These are phyloP conservation scores for Spodoptera exigua DNA, from an alignment of 2,888 invertebrate genomes.

Conservation along the genomic window DNA sequence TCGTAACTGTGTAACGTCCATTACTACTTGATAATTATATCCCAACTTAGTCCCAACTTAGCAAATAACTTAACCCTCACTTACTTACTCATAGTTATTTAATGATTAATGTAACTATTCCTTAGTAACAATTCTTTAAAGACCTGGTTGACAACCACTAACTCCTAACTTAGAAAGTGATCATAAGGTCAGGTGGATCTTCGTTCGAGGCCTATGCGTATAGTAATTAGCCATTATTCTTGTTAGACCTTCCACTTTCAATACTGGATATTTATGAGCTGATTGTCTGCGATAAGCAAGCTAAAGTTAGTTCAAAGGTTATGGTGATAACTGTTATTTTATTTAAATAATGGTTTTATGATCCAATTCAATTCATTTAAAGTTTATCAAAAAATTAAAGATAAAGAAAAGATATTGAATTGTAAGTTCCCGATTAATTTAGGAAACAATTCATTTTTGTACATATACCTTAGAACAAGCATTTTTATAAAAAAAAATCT, in stretches of 20 bases:
- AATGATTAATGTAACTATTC: too few species aligned
- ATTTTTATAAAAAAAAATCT: too few species aligned
- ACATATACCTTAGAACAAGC: too few species aligned
- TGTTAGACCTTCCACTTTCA: constrained; percentile 46
- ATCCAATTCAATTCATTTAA: neutral
- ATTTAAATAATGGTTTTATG: neutral
- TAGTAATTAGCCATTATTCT: constrained; percentile 56
- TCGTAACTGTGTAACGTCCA: too few species aligned
- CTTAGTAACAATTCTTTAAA: too few species aligned
- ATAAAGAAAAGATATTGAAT: too few species aligned
- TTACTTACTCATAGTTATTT: too few species aligned
- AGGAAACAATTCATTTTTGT: too few species aligned
- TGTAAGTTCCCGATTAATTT: too few species aligned
- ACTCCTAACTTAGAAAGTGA: constrained; percentile 69
- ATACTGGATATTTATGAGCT: constrained; percentile 26
- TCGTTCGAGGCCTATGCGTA: constrained; percentile 52
- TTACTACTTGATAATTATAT: neutral
- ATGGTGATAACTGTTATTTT: constrained; percentile 12
- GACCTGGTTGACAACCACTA: constrained; percentile 28
- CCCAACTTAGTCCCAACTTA: constrained; percentile 59
- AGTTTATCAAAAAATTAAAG: neutral
- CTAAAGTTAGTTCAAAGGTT: constrained; percentile 7
- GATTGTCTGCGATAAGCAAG: constrained; percentile 23
- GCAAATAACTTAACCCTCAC: too few species aligned
- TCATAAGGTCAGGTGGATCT: constrained; percentile 65